These are phyloP conservation scores for Ruditapes philippinarum DNA, from an alignment of 1,140 invertebrate species.

Conservation along the genomic window DNA sequence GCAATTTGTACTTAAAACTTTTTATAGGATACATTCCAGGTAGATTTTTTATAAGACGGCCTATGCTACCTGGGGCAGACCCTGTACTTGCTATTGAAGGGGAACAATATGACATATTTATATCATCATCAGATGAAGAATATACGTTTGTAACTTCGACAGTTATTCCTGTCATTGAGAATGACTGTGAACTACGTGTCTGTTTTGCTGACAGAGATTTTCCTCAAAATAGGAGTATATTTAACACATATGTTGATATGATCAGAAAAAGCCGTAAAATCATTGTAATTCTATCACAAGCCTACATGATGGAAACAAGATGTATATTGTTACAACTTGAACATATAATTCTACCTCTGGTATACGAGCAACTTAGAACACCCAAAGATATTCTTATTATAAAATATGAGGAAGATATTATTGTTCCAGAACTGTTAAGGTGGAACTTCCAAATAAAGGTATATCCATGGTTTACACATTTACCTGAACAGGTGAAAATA, in stretches of 20 bases:
- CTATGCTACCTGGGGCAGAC: not conserved
- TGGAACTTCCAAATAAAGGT: conserved; percentile 28
- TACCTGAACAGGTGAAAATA: not conserved
- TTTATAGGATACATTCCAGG: not conserved
- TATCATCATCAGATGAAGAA: conserved; percentile 10
- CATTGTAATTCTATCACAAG: not conserved
- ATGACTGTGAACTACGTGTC: not conserved
- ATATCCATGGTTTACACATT: not conserved
- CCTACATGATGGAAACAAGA: not conserved
- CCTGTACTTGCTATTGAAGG: not conserved
- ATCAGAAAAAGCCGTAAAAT: conserved; percentile 9
- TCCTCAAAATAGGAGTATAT: not conserved
- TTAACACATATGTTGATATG: not conserved
- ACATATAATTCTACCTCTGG: conserved; percentile 27
- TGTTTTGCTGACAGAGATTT: conserved; percentile 21
- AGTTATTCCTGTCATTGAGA: not conserved
- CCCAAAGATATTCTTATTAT: not conserved
- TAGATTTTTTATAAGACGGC: not conserved
- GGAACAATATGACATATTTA: not conserved
- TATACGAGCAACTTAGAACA: not conserved
- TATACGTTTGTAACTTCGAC: not conserved
- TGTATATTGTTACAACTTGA: conserved; percentile 12
- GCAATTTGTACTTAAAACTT: not conserved
- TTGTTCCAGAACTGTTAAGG: not conserved
- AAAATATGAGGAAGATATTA: not conserved